Base-by-base conservation (phyloP, 2,888 invertebrate genomes). In the Macaria notata region DNA sequence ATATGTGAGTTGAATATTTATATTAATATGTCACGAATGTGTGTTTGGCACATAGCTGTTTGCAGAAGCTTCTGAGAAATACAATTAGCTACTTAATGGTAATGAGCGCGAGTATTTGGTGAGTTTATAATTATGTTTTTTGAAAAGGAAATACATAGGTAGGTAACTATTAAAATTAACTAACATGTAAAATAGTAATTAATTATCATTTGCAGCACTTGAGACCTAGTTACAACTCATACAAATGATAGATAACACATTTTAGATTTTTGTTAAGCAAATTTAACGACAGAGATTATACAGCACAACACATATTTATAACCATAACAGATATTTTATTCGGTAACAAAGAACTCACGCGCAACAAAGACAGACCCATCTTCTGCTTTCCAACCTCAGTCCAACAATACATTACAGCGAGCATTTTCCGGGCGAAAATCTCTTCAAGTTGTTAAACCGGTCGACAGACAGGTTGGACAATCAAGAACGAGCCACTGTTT, bases 331-430 rank as follows among this genome's bases (percentile, higher is more conserved):
- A 1, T 19, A 19, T 19, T 19, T 19, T 19, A 19, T 19, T 19
- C 19, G 19, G 2, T 19, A 19, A 19, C 19, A 19, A 19, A 19
- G 3, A 7, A 82, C 88, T 85, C 56, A 88, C 87, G 72, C 78
- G 72, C 9, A 83, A 68, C 60, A 87, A 72, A 31, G 80, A 71
- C 54, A 86, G 68, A 58, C 86, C 86, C 86, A 88, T 88, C 73
- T n/a, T 60, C 71, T 29, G 45, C 52, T 63, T 64, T 60, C 31
- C 53, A 61, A 56, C 61, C 54, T 59, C 59, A 81, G 79, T 79
- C 69, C 69, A 41, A 19, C 30, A 36, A 31, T 42, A 19, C n/a
- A 63, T 58, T 19, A 52, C 54, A 19, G 36, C 49, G 56, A 59
- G 38, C 46, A 56, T 69, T 72, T 68, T 62, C 63, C 59, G 46